phyloP scores from a whole-genome alignment of 2,797 vertebrate genomes.

The Odontamblyopus lacepedii region DNA sequence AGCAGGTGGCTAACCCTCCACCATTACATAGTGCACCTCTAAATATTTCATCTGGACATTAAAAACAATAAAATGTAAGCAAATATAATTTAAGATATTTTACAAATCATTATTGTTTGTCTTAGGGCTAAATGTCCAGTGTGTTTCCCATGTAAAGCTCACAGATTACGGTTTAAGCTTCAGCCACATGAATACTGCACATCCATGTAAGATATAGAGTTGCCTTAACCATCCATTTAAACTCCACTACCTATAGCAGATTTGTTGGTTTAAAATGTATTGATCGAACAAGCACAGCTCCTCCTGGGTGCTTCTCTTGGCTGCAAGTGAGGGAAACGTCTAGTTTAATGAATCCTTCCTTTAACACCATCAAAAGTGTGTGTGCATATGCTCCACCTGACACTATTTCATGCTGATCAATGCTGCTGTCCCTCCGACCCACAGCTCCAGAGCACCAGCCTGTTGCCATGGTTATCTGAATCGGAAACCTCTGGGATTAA shows the following conservation, averaged over 20 bases:
- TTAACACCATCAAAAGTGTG: constrained; percentile 17
- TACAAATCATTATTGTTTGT: no score
- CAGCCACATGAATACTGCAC: not conserved
- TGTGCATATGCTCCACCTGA: constrained; percentile 51
- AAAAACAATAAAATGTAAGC: no score
- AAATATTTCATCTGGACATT: no score
- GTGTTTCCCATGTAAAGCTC: no score
- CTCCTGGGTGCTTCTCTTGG: constrained; percentile 25
- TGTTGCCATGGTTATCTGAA: constrained; percentile 82
- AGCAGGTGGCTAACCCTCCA: not conserved
- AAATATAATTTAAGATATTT: no score
- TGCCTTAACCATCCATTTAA: not conserved
- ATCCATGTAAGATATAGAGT: not conserved
- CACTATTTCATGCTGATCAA: constrained; percentile 75
- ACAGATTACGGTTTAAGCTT: no score
- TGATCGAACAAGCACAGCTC: constrained; percentile 22
- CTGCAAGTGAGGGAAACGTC: constrained; percentile 28
- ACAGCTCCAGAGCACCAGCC: constrained; percentile 65
- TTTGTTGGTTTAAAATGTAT: constrained; percentile 30
- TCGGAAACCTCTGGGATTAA: constrained; percentile 77
- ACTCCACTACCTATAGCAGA: not conserved
- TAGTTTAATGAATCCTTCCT: constrained; percentile 15
- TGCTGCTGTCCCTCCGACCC: constrained; percentile 66
- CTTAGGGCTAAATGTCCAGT: no score
- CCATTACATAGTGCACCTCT: not conserved